Percentiles rank a stretch among this genome's conserved stretches.
These are phyloP conservation scores for Ispidina lecontei DNA, from an alignment of 2,797 vertebrate genomes.

Conservation along the genomic window DNA sequence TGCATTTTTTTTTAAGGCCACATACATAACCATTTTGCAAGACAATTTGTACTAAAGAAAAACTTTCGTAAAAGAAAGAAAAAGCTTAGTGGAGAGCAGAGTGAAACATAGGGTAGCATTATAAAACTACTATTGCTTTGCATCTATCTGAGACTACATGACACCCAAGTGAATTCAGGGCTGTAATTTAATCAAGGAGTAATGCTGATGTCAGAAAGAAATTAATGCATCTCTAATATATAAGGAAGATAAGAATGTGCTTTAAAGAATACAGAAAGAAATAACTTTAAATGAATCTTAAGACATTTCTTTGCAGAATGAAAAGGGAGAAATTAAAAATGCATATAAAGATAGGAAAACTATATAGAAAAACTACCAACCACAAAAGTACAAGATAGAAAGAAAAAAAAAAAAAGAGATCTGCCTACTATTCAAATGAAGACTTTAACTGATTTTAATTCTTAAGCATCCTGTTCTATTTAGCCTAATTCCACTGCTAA, in stretches of 20 bases:
- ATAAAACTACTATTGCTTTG: background rate
- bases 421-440: background rate
- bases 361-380: background rate
- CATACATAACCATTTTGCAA: background rate
- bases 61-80: background rate
- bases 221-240: slow-evolving; percentile 12
- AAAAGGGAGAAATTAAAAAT: background rate
- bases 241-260: background rate
- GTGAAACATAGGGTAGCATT: slow-evolving; percentile 19
- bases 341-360: background rate
- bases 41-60: background rate
- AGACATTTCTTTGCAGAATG: background rate
- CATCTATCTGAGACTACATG: background rate
- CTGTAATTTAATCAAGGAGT: slow-evolving; percentile 39
- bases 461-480: background rate
- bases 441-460: background rate
- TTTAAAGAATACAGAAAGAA: background rate
- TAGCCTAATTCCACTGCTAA: background rate
- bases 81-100: background rate
- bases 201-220: slow-evolving; percentile 24
- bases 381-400: background rate
- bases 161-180: slow-evolving; percentile 28
- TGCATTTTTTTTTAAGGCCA: background rate
- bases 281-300: slow-evolving; percentile 14
- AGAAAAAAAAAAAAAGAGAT: background rate